These are phyloP conservation scores for Leptatherina wallacei DNA, from an alignment of 2,797 vertebrate species.

Conservation along the genomic window DNA sequence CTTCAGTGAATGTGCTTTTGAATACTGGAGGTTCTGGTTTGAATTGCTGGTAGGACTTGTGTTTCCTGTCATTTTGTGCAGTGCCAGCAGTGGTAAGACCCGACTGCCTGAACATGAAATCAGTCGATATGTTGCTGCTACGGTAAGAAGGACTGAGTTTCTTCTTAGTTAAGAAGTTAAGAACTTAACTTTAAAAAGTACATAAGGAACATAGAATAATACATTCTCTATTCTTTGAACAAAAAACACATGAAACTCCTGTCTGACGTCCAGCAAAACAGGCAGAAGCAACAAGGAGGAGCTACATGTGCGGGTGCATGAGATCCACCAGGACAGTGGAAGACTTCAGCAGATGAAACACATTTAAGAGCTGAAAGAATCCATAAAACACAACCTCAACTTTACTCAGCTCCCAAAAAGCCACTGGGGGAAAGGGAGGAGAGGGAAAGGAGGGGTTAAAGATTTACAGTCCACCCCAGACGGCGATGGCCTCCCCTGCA, in stretches of 20 bases:
- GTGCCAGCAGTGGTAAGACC: slow-evolving; percentile 20
- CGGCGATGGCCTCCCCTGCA: slow-evolving; percentile 55
- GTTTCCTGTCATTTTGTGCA: slow-evolving; percentile 28
- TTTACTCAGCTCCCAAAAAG: slow-evolving; percentile 64
- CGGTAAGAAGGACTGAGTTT: not conserved
- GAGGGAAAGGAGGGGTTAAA: slow-evolving; percentile 44
- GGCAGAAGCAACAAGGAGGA: slow-evolving; percentile 12
- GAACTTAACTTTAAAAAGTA: not conserved
- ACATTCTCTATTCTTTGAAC: slow-evolving; percentile 3
- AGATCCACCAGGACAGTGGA: slow-evolving; percentile 68
- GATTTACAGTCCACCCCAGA: slow-evolving; percentile 77
- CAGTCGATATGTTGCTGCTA: not conserved
- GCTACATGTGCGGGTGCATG: slow-evolving; percentile 3
- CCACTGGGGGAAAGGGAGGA: slow-evolving; percentile 52
- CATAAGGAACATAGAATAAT: not conserved
- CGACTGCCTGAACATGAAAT: slow-evolving; percentile 30
- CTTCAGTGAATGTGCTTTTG: slow-evolving; percentile 8
- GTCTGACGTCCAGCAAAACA: slow-evolving; percentile 32
- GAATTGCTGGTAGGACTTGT: slow-evolving; percentile 27
- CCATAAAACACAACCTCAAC: slow-evolving; percentile 77
- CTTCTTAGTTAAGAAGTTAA: not conserved
- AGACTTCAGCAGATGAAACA: slow-evolving; percentile 77
- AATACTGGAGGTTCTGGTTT: slow-evolving; percentile 15
- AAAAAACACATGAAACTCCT: slow-evolving; percentile 24
- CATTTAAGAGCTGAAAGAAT: slow-evolving; percentile 76